Percentiles rank a stretch among this genome's conserved stretches.
These are phyloP conservation scores for Clinocottus analis DNA, from an alignment of 2,113 vertebrate genomes.

Conservation along the genomic window DNA sequence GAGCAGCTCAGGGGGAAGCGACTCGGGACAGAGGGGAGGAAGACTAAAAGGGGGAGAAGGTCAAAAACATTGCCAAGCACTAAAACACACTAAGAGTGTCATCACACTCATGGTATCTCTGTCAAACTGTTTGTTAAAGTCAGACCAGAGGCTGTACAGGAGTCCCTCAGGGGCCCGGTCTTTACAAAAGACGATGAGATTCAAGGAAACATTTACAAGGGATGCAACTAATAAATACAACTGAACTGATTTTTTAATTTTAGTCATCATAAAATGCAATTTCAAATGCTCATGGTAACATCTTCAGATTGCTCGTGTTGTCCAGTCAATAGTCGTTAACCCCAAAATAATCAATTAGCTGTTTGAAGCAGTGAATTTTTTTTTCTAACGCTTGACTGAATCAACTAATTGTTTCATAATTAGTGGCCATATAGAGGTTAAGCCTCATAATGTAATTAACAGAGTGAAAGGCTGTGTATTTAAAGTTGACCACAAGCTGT, in stretches of 20 bases:
- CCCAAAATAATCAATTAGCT: neutral
- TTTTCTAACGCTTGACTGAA: neutral
- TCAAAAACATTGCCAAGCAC: slow-evolving; percentile 39
- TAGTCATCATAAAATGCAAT: neutral
- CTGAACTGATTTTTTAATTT: neutral
- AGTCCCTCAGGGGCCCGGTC: neutral
- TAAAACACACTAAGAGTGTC: slow-evolving; percentile 38
- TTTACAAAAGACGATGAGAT: neutral
- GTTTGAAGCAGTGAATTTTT: neutral
- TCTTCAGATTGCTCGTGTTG: neutral
- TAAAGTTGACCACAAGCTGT: neutral
- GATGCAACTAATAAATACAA: neutral
- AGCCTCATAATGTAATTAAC: neutral
- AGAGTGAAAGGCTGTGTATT: neutral
- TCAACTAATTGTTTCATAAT: neutral
- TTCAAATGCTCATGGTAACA: neutral
- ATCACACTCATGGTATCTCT: slow-evolving; percentile 8
- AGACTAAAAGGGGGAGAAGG: slow-evolving; percentile 44
- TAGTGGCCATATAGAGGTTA: neutral
- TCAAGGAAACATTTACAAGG: neutral
- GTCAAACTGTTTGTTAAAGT: slow-evolving; percentile 31
- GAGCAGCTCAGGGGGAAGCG: slow-evolving; percentile 65
- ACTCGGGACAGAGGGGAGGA: slow-evolving; percentile 34
- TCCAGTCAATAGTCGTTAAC: neutral
- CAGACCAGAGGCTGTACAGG: neutral